Evolutionary conservation across 2,797 vertebrate species (phyloP).

Genomic region (Enteromius anoplus): DNA sequence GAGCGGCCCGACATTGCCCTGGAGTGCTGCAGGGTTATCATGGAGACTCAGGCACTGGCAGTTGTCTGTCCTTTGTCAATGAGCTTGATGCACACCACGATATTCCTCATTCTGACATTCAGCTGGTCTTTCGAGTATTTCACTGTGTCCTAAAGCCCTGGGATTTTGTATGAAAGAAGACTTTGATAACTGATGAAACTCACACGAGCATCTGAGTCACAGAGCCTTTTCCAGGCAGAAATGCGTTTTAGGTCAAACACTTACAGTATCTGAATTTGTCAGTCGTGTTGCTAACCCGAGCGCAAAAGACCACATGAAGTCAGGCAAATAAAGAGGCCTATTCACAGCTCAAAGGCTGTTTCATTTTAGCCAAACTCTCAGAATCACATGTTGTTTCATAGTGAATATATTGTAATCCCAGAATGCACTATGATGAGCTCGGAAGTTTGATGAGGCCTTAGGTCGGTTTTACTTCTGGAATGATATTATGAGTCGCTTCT

Average conservation of each 20-base stretch:
- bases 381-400: neutral
- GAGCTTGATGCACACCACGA: slow-evolving; percentile 26
- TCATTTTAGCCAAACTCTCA: neutral
- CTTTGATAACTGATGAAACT: slow-evolving; percentile 8
- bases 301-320: slow-evolving; percentile 1
- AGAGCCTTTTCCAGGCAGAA: neutral
- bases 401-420: neutral
- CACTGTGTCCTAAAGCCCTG: neutral
- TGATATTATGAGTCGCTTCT: neutral
- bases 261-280: neutral
- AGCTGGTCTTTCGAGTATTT: slow-evolving; percentile 20
- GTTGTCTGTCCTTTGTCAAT: slow-evolving; percentile 37
- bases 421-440: neutral
- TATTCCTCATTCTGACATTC: slow-evolving; percentile 19
- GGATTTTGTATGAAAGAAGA: neutral
- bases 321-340: neutral
- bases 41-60: slow-evolving; percentile 2
- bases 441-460: neutral
- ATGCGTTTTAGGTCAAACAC: neutral
- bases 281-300: neutral
- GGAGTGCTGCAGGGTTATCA: slow-evolving; percentile 27
- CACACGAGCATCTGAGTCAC: neutral
- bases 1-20: neutral
- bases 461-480: neutral
- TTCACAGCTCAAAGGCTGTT: neutral